Percentiles rank a stretch among this genome's conserved stretches.
Evolutionary conservation across 2,113 vertebrate genomes (phyloP).

Genomic region (Channa maculata): DNA sequence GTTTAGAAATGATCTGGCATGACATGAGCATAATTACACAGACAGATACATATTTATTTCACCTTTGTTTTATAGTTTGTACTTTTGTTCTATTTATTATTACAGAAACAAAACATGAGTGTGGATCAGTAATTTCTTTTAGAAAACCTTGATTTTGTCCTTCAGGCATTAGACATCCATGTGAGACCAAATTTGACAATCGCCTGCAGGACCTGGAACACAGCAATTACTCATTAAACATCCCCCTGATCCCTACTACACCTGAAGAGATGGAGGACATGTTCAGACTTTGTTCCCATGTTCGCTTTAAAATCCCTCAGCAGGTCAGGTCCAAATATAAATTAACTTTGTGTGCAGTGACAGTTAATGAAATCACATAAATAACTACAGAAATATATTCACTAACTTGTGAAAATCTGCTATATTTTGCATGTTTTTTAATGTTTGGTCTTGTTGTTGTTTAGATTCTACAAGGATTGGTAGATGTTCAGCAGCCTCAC

Average conservation of each 20-base stretch:
- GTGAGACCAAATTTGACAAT: slow-evolving; percentile 88
- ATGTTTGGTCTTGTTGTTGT: not conserved
- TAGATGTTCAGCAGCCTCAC: slow-evolving; percentile 93
- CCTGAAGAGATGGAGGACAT: slow-evolving; percentile 95
- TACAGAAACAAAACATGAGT: not conserved
- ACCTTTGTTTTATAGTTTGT: too few relatives aligned
- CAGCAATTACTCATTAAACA: slow-evolving; percentile 78
- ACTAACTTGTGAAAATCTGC: not conserved
- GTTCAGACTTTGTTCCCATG: slow-evolving; percentile 94
- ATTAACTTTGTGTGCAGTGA: not conserved
- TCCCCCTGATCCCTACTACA: slow-evolving; percentile 91
- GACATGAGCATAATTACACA: too few relatives aligned
- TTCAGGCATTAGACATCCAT: slow-evolving; percentile 87
- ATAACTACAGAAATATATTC: not conserved
- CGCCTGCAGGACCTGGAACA: slow-evolving; percentile 85
- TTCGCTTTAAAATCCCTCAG: slow-evolving; percentile 95
- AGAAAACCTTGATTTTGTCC: slow-evolving; percentile 9
- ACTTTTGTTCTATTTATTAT: too few relatives aligned
- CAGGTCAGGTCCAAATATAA: slow-evolving; percentile 83
- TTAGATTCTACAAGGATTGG: slow-evolving; percentile 94
- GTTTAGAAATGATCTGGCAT: too few relatives aligned
- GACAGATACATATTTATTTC: too few relatives aligned
- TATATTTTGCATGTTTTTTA: not conserved
- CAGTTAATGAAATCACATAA: not conserved
- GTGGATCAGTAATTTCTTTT: not conserved